Conservation (phyloP, 2,797 vertebrate genomes). For the Scolopax bukidnonensis region DNA sequence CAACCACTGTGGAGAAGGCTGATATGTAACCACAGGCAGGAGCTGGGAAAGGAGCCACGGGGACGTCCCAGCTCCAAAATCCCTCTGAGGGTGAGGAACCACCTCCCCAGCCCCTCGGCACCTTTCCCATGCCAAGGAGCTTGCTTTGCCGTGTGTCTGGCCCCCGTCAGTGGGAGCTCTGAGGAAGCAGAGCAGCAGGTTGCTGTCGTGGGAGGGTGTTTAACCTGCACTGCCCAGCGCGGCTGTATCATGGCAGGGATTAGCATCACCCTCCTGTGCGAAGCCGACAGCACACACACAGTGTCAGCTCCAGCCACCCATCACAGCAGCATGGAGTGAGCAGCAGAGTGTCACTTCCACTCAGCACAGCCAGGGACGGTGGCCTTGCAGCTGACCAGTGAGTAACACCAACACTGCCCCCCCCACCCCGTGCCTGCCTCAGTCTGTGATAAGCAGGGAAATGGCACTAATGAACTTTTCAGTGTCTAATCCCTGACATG, state of each 20-base stretch:
- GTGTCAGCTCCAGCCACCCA: background rate
- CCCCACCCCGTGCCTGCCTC: accelerated
- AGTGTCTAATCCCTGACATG: background rate
- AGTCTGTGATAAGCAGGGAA: background rate
- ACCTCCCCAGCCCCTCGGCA: background rate
- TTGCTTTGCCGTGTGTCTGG: accelerated
- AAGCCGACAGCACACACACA: background rate
- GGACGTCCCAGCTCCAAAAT: too few species aligned
- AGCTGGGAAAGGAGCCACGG: too few species aligned
- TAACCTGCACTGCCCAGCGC: accelerated
- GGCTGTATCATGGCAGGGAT: background rate
- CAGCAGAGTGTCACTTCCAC: background rate
- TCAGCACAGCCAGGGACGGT: background rate
- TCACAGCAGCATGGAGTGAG: accelerated
- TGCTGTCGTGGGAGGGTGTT: background rate
- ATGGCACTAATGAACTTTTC: background rate
- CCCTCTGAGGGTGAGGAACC: background rate
- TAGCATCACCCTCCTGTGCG: background rate
- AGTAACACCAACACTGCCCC: accelerated
- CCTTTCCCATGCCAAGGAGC: background rate
- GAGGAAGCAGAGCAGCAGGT: background rate
- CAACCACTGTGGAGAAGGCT: background rate
- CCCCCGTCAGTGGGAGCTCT: background rate
- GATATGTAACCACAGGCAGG: too few species aligned
- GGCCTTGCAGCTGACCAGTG: background rate